Conservation (phyloP, 1,140 invertebrate species). For the Saccostrea glomerata region DNA sequence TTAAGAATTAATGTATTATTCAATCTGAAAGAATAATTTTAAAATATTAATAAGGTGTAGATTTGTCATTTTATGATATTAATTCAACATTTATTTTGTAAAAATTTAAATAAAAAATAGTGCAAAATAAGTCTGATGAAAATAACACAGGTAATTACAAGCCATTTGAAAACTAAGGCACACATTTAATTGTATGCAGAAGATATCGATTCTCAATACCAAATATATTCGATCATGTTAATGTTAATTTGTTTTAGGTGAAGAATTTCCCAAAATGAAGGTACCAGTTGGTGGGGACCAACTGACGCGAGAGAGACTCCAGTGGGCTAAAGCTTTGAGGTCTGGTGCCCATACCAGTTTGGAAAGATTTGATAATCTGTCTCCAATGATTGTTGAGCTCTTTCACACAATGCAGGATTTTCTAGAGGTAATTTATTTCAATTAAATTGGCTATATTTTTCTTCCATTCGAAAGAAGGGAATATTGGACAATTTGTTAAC, state of each 20-base stretch:
- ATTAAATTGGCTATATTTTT: too few species aligned
- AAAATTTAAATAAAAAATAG: too few species aligned
- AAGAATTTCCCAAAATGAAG: slow-evolving; percentile 40
- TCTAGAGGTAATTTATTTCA: slow-evolving; percentile 37
- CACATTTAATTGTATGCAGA: background rate
- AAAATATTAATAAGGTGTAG: too few species aligned
- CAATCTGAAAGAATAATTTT: too few species aligned
- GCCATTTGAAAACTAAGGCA: too few species aligned
- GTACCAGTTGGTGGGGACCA: slow-evolving; percentile 59
- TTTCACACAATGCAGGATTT: slow-evolving; percentile 47
- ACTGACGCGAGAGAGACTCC: slow-evolving; percentile 45
- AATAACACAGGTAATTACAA: too few species aligned
- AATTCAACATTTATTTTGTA: too few species aligned
- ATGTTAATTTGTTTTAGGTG: slow-evolving; percentile 37
- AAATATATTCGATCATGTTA: background rate
- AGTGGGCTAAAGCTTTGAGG: slow-evolving; percentile 52
- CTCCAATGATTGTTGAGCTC: slow-evolving; percentile 43
- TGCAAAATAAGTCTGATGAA: too few species aligned
- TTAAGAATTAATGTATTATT: too few species aligned
- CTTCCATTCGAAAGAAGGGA: too few species aligned
- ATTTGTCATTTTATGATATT: too few species aligned
- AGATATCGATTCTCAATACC: background rate
- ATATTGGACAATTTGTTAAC: too few species aligned
- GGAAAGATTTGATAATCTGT: slow-evolving; percentile 40
- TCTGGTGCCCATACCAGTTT: slow-evolving; percentile 26